Conservation (phyloP, 1,140 invertebrate genomes). For the Chironomus tepperi region DNA sequence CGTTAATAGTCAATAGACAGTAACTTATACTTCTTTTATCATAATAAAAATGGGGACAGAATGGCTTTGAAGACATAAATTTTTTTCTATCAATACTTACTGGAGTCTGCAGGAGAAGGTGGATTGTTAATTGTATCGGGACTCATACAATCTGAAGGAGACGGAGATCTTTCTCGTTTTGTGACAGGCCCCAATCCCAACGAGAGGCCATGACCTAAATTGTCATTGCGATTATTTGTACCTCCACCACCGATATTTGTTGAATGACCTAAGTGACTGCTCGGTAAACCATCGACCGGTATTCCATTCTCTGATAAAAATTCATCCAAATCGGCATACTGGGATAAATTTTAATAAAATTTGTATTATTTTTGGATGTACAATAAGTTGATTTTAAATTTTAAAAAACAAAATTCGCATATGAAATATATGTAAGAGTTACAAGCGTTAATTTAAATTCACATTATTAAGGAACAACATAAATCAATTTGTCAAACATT, state of each 20-base stretch:
- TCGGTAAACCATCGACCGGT: conserved; percentile 62
- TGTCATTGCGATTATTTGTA: conserved; percentile 38
- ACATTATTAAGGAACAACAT: too few species aligned
- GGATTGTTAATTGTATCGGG: conserved; percentile 76
- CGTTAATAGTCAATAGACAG: not conserved
- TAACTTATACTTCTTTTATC: not conserved
- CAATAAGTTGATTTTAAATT: not conserved
- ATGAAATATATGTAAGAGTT: too few species aligned
- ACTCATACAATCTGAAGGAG: conserved; percentile 74
- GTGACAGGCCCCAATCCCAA: conserved; percentile 47
- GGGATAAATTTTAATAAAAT: conserved; percentile 40
- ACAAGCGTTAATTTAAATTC: too few species aligned
- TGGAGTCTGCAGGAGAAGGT: conserved; percentile 71
- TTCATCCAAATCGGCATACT: conserved; percentile 94
- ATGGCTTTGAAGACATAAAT: not conserved
- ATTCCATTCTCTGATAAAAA: conserved; percentile 90
- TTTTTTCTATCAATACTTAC: conserved; percentile 46
- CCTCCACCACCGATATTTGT: conserved; percentile 31
- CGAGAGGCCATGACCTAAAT: conserved; percentile 46
- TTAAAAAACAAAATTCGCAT: not conserved
- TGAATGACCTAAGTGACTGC: conserved; percentile 48
- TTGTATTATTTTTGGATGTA: not conserved
- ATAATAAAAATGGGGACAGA: not conserved
- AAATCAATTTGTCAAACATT: too few species aligned
- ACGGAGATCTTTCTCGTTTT: conserved; percentile 72